Evolutionary conservation across 2,113 vertebrate genomes (phyloP).

Genomic region (Notothenia coriiceps): DNA sequence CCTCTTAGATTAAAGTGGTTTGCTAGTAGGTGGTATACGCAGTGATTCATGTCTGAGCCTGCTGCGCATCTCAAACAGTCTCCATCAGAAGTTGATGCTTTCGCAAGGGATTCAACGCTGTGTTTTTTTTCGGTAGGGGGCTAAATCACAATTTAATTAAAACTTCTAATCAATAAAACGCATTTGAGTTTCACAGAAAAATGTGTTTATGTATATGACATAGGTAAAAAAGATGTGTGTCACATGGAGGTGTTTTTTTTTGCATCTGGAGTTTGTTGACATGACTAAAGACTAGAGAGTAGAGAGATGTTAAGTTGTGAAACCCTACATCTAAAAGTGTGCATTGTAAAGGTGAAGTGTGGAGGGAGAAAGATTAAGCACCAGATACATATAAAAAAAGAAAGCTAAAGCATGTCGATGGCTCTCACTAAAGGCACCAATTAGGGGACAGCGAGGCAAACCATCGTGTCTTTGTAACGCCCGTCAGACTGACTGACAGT

Average conservation of each 20-base stretch:
- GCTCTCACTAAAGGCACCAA: conserved; percentile 12
- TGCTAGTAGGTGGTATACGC: conserved; percentile 39
- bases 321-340: not conserved
- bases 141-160: conserved; percentile 17
- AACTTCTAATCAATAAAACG: conserved; percentile 18
- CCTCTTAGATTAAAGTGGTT: conserved; percentile 35
- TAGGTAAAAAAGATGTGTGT: not conserved
- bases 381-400: not conserved
- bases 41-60: conserved; percentile 51
- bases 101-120: not conserved
- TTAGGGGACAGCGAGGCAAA: not conserved
- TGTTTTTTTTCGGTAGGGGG: not conserved
- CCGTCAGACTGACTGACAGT: conserved; percentile 7
- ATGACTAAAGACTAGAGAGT: not conserved
- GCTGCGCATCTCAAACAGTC: conserved; percentile 14
- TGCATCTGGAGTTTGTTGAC: not conserved
- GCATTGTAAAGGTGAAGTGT: not conserved
- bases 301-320: not conserved
- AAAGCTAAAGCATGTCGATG: not conserved
- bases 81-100: not conserved
- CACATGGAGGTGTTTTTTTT: not conserved
- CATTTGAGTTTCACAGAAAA: not conserved
- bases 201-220: not conserved
- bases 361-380: not conserved
- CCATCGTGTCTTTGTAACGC: not conserved